These are phyloP conservation scores for Leptinotarsa defecta DNA, from an alignment of 1,140 invertebrate species.

Conservation along the genomic window DNA sequence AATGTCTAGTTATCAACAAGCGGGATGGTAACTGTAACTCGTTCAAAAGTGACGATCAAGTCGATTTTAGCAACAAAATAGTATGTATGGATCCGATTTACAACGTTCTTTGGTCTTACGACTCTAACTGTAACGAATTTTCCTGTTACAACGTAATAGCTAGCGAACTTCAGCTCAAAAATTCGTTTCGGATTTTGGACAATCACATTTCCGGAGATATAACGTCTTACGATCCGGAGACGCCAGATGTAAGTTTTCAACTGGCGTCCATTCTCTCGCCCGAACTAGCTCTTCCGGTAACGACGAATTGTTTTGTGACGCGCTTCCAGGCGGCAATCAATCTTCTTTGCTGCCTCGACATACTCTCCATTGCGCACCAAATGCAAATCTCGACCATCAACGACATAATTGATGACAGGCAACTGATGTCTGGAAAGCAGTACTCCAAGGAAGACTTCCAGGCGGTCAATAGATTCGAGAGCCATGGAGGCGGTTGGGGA, in stretches of 20 bases:
- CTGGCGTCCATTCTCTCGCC: constrained; percentile 69
- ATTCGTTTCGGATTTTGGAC: background rate
- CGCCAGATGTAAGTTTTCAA: constrained; percentile 36
- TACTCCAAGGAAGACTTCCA: constrained; percentile 72
- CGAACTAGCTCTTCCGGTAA: constrained; percentile 79
- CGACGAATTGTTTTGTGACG: constrained; percentile 72
- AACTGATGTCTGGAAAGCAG: constrained; percentile 60
- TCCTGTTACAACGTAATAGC: constrained; percentile 82
- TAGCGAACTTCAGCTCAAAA: constrained; percentile 60
- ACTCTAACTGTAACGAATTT: constrained; percentile 71
- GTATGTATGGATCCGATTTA: constrained; percentile 87
- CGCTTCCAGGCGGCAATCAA: constrained; percentile 86
- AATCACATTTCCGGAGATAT: background rate
- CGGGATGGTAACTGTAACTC: constrained; percentile 81
- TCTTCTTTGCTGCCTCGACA: constrained; percentile 87
- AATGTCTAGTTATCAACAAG: constrained; percentile 84
- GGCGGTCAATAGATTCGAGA: constrained; percentile 89
- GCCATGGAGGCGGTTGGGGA: constrained; percentile 96
- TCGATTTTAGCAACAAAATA: constrained; percentile 74
- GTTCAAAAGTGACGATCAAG: constrained; percentile 77
- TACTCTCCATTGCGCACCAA: constrained; percentile 80
- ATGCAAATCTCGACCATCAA: constrained; percentile 62
- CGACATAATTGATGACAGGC: constrained; percentile 60
- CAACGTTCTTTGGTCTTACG: constrained; percentile 84
- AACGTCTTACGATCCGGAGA: constrained; percentile 14